These are phyloP conservation scores for Thalassarche chlororhynchos DNA, from an alignment of 2,113 vertebrate genomes.

Conservation along the genomic window DNA sequence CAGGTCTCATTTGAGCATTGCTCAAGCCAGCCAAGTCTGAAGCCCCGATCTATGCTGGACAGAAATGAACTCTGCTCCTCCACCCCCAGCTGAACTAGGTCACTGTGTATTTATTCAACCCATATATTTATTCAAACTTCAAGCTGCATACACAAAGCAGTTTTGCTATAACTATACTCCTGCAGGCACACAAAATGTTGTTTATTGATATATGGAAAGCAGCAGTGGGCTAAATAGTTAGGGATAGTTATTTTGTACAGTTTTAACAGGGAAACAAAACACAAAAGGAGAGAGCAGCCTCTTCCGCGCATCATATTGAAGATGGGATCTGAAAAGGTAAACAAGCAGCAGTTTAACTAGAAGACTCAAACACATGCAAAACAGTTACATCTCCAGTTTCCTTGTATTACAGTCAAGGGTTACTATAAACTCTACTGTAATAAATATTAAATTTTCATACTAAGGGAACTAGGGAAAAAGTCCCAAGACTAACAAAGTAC, in stretches of 20 bases:
- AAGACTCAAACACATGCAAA: neutral
- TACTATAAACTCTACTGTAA: neutral
- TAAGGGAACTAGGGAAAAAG: neutral
- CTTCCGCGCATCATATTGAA: neutral
- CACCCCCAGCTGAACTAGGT: neutral
- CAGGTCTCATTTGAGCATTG: neutral
- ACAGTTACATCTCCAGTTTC: neutral
- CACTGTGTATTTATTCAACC: constrained; percentile 11
- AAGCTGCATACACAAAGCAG: neutral
- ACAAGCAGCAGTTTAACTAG: neutral
- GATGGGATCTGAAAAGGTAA: neutral
- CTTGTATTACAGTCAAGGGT: neutral
- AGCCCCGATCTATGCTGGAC: neutral
- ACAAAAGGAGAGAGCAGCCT: neutral
- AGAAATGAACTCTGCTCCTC: constrained; percentile 3
- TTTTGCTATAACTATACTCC: neutral
- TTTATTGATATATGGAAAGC: neutral
- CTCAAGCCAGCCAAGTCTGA: neutral
- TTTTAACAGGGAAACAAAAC: neutral
- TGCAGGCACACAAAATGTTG: neutral
- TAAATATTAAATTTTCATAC: neutral
- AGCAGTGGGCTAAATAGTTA: neutral
- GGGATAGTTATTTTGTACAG: neutral
- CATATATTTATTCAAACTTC: neutral
- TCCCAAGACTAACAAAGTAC: neutral